Conservation (phyloP, 2,797 vertebrate genomes). For the Melanotaenia boesemani region DNA sequence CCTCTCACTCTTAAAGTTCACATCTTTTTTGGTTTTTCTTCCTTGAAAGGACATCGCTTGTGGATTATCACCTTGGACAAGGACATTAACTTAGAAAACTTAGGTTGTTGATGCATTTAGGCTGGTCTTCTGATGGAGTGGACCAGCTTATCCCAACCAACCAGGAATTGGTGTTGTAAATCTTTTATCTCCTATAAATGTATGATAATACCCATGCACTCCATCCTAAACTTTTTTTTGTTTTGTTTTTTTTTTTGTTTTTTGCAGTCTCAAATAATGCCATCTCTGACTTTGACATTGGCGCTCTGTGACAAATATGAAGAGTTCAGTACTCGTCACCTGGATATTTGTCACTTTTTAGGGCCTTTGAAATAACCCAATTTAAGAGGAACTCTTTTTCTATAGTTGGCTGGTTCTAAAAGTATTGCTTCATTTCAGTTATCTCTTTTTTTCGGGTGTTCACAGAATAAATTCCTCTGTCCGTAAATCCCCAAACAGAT, state of each 20-base stretch:
- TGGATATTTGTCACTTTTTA: constrained; percentile 69
- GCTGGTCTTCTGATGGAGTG: constrained; percentile 40
- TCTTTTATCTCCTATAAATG: constrained; percentile 10
- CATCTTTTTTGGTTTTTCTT: constrained; percentile 27
- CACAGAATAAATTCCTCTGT: constrained; percentile 41
- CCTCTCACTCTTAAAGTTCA: constrained; percentile 45
- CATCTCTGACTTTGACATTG: constrained; percentile 13
- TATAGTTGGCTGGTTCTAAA: constrained; percentile 71
- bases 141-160: constrained; percentile 41
- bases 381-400: constrained; percentile 66
- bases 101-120: constrained; percentile 55
- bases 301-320: constrained; percentile 41
- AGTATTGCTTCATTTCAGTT: constrained; percentile 66
- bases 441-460: constrained; percentile 64
- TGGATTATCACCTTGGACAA: constrained; percentile 66
- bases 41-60: constrained; percentile 47
- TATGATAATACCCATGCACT: constrained; percentile 42
- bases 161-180: constrained; percentile 54
- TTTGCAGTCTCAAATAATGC: constrained; percentile 34
- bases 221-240: constrained; percentile 48
- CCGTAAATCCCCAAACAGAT: constrained; percentile 74
- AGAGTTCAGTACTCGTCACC: constrained; percentile 44
- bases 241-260: constrained; percentile 3
- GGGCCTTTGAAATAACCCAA: constrained; percentile 58
- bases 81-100: constrained; percentile 69